These are phyloP conservation scores for Rhynchophorus ferrugineus DNA, from an alignment of 1,140 invertebrate genomes.

Conservation along the genomic window DNA sequence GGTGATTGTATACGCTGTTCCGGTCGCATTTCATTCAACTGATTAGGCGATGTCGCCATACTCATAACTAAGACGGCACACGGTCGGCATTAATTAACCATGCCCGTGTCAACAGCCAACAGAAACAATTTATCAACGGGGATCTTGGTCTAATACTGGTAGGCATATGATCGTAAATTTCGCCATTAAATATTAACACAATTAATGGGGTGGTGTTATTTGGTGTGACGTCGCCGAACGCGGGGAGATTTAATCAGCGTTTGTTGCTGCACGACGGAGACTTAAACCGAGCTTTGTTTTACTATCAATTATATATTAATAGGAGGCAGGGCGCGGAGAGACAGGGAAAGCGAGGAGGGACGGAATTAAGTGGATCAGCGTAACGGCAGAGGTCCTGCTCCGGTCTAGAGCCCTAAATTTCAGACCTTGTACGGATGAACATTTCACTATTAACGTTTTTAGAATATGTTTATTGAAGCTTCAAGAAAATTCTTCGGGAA, in stretches of 20 bases:
- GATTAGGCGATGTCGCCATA: conserved; percentile 16
- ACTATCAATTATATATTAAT: neutral
- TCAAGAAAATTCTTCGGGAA: no score
- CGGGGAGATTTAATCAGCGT: neutral
- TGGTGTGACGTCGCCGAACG: conserved; percentile 11
- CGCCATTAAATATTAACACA: conserved; percentile 20
- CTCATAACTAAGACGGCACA: conserved; percentile 17
- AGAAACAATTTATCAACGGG: conserved; percentile 21
- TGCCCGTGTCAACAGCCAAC: conserved; percentile 19
- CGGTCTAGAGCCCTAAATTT: no score
- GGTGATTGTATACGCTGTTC: conserved; percentile 18
- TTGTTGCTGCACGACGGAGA: neutral
- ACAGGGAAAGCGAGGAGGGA: neutral
- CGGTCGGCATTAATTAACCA: conserved; percentile 20
- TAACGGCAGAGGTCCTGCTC: no score
- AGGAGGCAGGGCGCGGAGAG: neutral
- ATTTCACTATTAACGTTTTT: no score
- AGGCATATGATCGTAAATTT: conserved; percentile 16
- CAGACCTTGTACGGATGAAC: no score
- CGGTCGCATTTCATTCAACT: conserved; percentile 11
- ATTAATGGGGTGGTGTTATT: conserved; percentile 20
- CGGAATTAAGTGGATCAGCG: no score
- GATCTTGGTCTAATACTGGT: conserved; percentile 15
- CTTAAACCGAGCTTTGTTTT: neutral
- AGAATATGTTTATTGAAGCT: no score